These are phyloP conservation scores for Drosophila mauritiana DNA, from an alignment of 1,140 invertebrate genomes.

Conservation along the genomic window DNA sequence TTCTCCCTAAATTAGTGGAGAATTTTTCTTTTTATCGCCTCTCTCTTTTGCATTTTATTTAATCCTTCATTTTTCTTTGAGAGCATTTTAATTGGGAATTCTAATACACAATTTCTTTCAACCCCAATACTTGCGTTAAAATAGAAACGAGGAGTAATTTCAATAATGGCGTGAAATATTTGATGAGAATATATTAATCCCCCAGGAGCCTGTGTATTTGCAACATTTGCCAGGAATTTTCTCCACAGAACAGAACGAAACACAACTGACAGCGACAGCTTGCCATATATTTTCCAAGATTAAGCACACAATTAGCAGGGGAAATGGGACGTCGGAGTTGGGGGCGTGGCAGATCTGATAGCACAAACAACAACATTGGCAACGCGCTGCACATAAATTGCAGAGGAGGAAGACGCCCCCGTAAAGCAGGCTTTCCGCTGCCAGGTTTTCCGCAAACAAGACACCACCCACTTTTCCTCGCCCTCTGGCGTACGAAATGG, in stretches of 20 bases:
- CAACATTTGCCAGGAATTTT: constrained; percentile 57
- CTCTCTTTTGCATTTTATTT: background rate
- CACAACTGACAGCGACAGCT: constrained; percentile 56
- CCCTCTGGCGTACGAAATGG: constrained; percentile 9
- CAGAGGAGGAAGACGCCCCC: constrained; percentile 72
- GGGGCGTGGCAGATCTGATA: constrained; percentile 54
- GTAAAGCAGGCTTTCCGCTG: constrained; percentile 2
- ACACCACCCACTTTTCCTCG: constrained; percentile 10
- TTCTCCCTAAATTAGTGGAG: too few species aligned
- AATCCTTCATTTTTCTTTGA: background rate
- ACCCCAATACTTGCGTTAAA: background rate
- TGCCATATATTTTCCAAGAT: constrained; percentile 76
- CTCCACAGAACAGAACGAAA: constrained; percentile 7
- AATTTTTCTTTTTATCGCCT: too few species aligned
- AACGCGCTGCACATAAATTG: constrained; percentile 80
- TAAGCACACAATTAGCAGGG: constrained; percentile 80
- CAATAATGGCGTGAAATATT: constrained; percentile 83
- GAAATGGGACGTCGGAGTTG: background rate
- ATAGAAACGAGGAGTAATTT: constrained; percentile 51
- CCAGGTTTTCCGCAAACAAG: constrained; percentile 11
- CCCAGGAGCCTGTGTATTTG: constrained; percentile 63
- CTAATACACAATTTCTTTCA: background rate
- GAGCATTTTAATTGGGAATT: constrained; percentile 33
- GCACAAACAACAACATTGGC: constrained; percentile 62
- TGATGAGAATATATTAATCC: constrained; percentile 83